Base-by-base conservation (phyloP, 92 coral and sea anemone genomes). In the Zoanthus sansibaricus region DNA sequence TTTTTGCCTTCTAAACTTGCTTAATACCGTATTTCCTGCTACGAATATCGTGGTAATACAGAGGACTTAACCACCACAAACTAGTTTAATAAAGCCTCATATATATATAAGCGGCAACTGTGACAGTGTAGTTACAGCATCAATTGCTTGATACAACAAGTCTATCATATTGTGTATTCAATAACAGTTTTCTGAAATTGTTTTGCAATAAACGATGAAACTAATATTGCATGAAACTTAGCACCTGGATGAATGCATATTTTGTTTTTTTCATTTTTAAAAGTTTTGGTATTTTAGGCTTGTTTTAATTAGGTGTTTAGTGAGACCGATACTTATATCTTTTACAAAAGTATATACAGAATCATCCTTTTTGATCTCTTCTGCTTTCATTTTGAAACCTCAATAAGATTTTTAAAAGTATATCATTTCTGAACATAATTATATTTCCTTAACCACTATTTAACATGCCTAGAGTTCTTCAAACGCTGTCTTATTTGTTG, bases 401-500 rank as follows among this genome's bases (percentile, higher is more conserved):
- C 31, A 30, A 30, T 7, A 20, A 30, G 31, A 1, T 9, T 30
- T 30, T 5, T 69, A 9, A 10, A 13, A 30, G 42, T 33, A 25
- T 9, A 44, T 69, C 69, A 7, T 20, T 58, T 56, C 51, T 58
- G 47, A 80, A 3, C 11, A 48, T n/a, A 73, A 33, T 64, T 64
- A 79, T 66, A 25, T 80, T 80, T 47, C 71, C 58, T 17, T 12
- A 64, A 44, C 83, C 14, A 20, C 48, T 77, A 78, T 42, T 80
- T 74, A 46, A 48, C 85, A 37, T 17, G 18, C 47, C 42, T 20
- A 21, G 66, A 80, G 17, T 58, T 48, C 42, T 64, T 72, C 66
- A 66, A 80, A 80, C 59, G 32, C 45, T 20, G 73, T 66, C 66
- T 25, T 80, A 67, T 80, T 80, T 80, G 75, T 47, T 80, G 70